Base-by-base conservation (phyloP, 2,113 vertebrate genomes). In the Heterocephalus glaber region DNA sequence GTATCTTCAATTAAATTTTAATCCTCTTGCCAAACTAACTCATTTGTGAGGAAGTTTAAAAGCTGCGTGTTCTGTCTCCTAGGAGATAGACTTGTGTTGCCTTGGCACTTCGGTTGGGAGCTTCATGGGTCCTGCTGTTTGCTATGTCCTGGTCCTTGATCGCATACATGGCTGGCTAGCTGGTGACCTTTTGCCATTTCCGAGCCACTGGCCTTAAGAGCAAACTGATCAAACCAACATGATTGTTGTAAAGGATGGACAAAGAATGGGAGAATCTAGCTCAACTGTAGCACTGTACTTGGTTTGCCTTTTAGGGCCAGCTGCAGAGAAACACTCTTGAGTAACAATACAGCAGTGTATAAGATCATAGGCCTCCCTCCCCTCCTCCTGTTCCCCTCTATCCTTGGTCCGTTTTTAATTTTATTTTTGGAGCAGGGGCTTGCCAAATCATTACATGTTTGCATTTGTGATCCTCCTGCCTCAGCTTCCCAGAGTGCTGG, bases 1-100 rank as follows among this genome's bases (percentile, higher is more conserved):
- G 1, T 63, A 22, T 95, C 33, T n/a, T 94, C 95, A 91, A 89
- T 89, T 95, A 84, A 80, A 2, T 47, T 88, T 94, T 72, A 96
- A 70, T 93, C 58, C 68, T 95, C 72, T 58, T 77, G 81, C 33
- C 16, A 56, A 96, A 54, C 79, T 47, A 20, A 47, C 60, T 95
- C 44, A 35, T 89, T 79, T 61, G 12, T 77, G 60, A 92, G 76
- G 26, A 91, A 38, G n/a, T 47, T n/a, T 89, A 54, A 22, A 70
- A 81, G 77, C 80, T 82, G 19, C 41, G 4, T 83, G 19, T 26
- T 86, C 24, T 66, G 77, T 88, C 89, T 38, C 58, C 38, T 44
- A n/a, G 84, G 92, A 83, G 33, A 28, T 56, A 61, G 65, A 13
- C 74, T 93, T 70, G 77, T 44, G 87, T 88, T 72, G 24, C 38